These are phyloP conservation scores for Trichonephila clavata DNA, from an alignment of 1,140 invertebrate species.

Conservation along the genomic window DNA sequence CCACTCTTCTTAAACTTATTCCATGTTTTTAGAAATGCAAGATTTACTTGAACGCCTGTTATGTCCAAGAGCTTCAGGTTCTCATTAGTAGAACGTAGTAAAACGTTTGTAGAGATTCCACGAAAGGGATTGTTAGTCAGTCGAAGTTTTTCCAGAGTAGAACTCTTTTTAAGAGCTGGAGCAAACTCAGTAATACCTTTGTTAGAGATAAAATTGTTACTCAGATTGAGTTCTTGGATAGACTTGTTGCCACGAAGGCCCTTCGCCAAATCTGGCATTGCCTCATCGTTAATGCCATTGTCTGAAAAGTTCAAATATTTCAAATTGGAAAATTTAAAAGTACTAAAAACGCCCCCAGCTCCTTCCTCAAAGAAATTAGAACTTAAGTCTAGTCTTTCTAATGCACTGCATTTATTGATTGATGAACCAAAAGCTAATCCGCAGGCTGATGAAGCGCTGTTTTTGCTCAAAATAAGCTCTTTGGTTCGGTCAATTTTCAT, in stretches of 20 bases:
- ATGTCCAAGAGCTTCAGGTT: conserved; percentile 47
- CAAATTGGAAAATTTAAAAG: conserved; percentile 47
- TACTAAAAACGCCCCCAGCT: not conserved
- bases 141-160: conserved; percentile 26
- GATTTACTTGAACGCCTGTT: not conserved
- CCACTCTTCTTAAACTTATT: conserved; percentile 25
- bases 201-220: conserved; percentile 31
- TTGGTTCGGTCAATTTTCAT: not conserved
- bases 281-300: conserved; percentile 55
- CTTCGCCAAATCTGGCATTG: not conserved
- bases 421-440: conserved; percentile 1
- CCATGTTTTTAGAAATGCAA: conserved; percentile 19
- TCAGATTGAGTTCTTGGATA: conserved; percentile 27
- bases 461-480: conserved; percentile 50
- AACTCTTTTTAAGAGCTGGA: conserved; percentile 5
- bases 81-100: not conserved
- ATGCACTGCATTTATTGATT: conserved; percentile 38
- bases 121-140: conserved; percentile 23
- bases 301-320: conserved; percentile 17
- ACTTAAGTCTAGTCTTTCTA: conserved; percentile 59
- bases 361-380: conserved; percentile 49
- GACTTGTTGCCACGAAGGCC: conserved; percentile 13
- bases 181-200: conserved; percentile 1
- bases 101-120: not conserved
- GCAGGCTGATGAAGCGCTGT: not conserved